Base-by-base conservation (phyloP, 2,113 vertebrate species). In the Osmerus eperlanus region DNA sequence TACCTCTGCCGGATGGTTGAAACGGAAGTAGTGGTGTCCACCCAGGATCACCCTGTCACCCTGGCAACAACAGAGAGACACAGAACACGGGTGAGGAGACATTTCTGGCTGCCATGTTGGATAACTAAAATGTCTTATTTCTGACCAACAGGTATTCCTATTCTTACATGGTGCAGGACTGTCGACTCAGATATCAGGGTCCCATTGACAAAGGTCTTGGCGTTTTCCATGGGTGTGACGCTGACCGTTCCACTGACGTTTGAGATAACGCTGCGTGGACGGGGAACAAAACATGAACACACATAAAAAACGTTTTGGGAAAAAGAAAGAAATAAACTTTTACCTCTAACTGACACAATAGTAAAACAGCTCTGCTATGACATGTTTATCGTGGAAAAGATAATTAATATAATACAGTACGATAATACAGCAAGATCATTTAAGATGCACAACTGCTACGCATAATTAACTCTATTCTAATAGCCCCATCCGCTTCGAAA, bases 11-110 rank as follows among this genome's bases (percentile, higher is more conserved):
- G 97, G 97, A 75, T 98, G 96, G 82, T 98, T 97, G 82, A 99
- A 97, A 67, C 97, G 93, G 84, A 99, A 98, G 87, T 99, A 99
- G 86, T 99, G 97, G 78, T 98, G 94, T 65, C 96, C 97, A 16
- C 97, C 97, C 1, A 99, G 94, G 85, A 98, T 93, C 73, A 99
- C 92, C 47, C 97, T 86, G 81, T 98, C 97, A 18, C 97, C 97
- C 97, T 99, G 14, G 55, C 72, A 75, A 77, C 76, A 53, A 75
- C 3, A 67, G 6, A 23, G 29, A 78, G 3, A 62, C n/a, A 23
- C 0, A 47, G 41, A 47, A 9, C 41, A 47, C 41, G 7, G 41
- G 41, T 47, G 41, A 47, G 2, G 41, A 47, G 41, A 47, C 3
- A n/a, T 47, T 52, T 67, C 12, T 19, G 25, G 11, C 11, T 25